These are phyloP conservation scores for Steinernema carpocapsae DNA, from an alignment of 2,888 invertebrate genomes.

Conservation along the genomic window DNA sequence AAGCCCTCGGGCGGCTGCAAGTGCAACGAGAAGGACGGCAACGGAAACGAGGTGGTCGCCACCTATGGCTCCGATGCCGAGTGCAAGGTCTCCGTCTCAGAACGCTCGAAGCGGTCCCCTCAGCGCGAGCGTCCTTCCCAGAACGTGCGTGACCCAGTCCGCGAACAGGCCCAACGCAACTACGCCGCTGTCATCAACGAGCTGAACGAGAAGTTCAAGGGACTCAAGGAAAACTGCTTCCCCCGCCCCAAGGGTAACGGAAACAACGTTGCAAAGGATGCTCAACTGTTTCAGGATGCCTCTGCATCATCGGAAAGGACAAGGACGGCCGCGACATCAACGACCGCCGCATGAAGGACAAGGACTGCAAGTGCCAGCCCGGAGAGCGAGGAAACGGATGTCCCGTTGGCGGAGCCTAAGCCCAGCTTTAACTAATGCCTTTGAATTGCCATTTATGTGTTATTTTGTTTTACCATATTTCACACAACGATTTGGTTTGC, in stretches of 20 bases:
- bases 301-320: slow-evolving; percentile 67
- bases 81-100: slow-evolving; percentile 48
- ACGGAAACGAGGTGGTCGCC: slow-evolving; percentile 60
- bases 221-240: slow-evolving; percentile 62
- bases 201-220: slow-evolving; percentile 66
- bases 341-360: slow-evolving; percentile 65
- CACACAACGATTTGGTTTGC: not conserved
- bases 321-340: slow-evolving; percentile 65
- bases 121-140: slow-evolving; percentile 37
- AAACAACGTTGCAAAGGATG: too few species aligned
- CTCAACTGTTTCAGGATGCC: slow-evolving; percentile 51
- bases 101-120: slow-evolving; percentile 31
- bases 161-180: slow-evolving; percentile 65
- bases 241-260: slow-evolving; percentile 60
- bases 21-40: slow-evolving; percentile 52
- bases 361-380: slow-evolving; percentile 62
- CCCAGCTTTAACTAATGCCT: not conserved
- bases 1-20: slow-evolving; percentile 34
- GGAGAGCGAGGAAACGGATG: slow-evolving; percentile 50
- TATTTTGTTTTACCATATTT: not conserved
- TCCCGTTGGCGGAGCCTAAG: slow-evolving; percentile 34
- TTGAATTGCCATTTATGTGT: not conserved
- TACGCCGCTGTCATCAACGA: slow-evolving; percentile 66
- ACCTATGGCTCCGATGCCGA: slow-evolving; percentile 57
- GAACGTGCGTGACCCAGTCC: slow-evolving; percentile 56